Percentiles rank a stretch among this genome's conserved stretches.
Evolutionary conservation across 1,140 invertebrate species (phyloP).

Genomic region (Rhagoletis pomonella): DNA sequence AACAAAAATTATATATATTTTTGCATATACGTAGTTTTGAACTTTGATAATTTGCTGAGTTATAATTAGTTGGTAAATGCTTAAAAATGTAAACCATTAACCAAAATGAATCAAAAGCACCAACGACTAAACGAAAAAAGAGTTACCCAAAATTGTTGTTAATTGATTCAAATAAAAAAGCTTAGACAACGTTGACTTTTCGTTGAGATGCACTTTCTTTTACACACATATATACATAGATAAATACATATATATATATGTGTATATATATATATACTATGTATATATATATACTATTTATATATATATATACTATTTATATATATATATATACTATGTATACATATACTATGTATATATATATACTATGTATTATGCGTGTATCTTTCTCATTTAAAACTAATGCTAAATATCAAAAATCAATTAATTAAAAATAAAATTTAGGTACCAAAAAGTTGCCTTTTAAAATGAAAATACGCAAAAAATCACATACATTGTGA

Average conservation of each 20-base stretch:
- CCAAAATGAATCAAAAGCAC: conserved; percentile 49
- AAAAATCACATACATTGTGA: conserved; percentile 23
- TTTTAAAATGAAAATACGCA: conserved; percentile 42
- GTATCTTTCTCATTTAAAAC: no score
- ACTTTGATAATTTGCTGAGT: conserved; percentile 29
- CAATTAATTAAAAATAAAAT: conserved; percentile 14
- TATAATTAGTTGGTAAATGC: conserved; percentile 31
- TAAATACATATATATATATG: no score
- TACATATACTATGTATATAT: no score
- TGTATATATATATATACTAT: no score
- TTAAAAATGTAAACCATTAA: conserved; percentile 53
- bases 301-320: background rate
- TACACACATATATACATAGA: background rate
- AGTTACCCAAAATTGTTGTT: conserved; percentile 1
- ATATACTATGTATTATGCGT: no score
- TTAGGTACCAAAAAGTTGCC: conserved; percentile 22
- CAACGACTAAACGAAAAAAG: conserved; percentile 44
- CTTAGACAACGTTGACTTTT: background rate
- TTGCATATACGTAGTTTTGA: background rate
- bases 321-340: no score
- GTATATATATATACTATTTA: background rate
- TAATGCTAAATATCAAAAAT: conserved; percentile 13
- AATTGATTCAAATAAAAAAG: background rate
- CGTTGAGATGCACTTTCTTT: background rate
- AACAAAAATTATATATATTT: conserved; percentile 58